Percentiles rank a stretch among this genome's conserved stretches.
These are phyloP conservation scores for Pseudopleuronectes americanus DNA, from an alignment of 2,797 vertebrate genomes.

Conservation along the genomic window DNA sequence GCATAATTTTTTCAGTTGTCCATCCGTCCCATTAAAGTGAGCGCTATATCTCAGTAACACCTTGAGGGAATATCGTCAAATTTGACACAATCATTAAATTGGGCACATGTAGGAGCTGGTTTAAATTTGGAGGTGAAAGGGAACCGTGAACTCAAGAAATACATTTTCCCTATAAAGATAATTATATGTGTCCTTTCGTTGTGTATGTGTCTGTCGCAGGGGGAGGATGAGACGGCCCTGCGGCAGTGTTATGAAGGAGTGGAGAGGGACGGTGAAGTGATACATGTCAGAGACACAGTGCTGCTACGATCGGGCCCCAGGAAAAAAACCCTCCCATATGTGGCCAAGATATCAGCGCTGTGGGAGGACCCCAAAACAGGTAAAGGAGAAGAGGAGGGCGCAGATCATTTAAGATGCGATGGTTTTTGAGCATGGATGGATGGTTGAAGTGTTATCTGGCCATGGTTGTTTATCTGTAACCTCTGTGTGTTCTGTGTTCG, in stretches of 20 bases:
- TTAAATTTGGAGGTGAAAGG: background rate
- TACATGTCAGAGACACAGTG: constrained; percentile 94
- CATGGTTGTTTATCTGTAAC: constrained; percentile 27
- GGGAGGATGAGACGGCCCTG: constrained; percentile 92
- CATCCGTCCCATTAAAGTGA: background rate
- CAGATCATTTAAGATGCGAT: background rate
- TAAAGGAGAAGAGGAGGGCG: constrained; percentile 55
- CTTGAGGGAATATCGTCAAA: background rate
- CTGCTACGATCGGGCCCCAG: constrained; percentile 95
- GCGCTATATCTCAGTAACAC: background rate
- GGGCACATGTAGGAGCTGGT: background rate
- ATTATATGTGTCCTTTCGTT: constrained; percentile 59
- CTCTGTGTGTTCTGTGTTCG: constrained; percentile 28
- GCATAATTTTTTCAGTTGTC: background rate
- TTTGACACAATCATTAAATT: background rate
- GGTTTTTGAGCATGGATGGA: constrained; percentile 14
- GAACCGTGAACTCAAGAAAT: background rate
- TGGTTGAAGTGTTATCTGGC: constrained; percentile 5
- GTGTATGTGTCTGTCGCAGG: constrained; percentile 77
- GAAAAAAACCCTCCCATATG: constrained; percentile 97
- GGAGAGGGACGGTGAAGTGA: constrained; percentile 94
- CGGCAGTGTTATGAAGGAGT: constrained; percentile 98
- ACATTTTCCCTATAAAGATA: constrained; percentile 42
- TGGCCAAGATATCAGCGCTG: constrained; percentile 97
- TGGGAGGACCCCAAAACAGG: constrained; percentile 99